Evolutionary conservation across 30 jellyfish, hydroid and myxozoan genomes (phyloP), one percentile per base, ranked within the genome.

Genomic region (Calvadosia cruxmelitensis): DNA sequence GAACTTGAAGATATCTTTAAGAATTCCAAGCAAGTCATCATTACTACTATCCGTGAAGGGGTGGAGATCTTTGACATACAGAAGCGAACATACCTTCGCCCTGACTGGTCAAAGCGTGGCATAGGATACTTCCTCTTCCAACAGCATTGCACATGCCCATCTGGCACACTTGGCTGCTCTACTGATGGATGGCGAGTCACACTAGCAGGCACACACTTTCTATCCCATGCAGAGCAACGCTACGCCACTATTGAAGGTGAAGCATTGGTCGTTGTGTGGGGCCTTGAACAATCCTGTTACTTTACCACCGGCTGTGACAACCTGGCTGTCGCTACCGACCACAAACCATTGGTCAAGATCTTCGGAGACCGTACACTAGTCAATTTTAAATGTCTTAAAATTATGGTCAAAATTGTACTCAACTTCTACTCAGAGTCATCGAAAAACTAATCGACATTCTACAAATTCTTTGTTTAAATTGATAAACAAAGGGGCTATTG

Each of bases 71-170:
- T 70, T 24, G 80, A 68, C 57, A 1, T 70, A 27, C 35, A 29
- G 2, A 26, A 34, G 27, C 80, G 29, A 1, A 70, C 80, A 7
- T 70, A 71, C 80, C 33, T 70, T 52, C 70, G 72, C 30, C 80
- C 80, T 26, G 73, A 70, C 80, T 70, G 80, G 80, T 34, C 75
- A 16, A 70, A 1, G 36, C 49, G 20, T 16, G 80, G 80, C 27
- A 70, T 70, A 26, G 75, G 70, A 13, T 70, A 49, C 30, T 27
- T 70, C 71, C 71, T 70, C 31, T 63, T 52, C 29, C 74, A 70
- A 31, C 28, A 50, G 72, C 71, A 68, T 29, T 68, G 78, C 15
- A 15, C 2, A 20, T 68, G 78, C 64, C 32, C 73, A 34, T 16
- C 27, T 16, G 32, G 28, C 33, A 16, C 78, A 1, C 71, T 34